These are phyloP conservation scores for Nomada fabriciana DNA, from an alignment of 2,888 invertebrate species.

Conservation along the genomic window DNA sequence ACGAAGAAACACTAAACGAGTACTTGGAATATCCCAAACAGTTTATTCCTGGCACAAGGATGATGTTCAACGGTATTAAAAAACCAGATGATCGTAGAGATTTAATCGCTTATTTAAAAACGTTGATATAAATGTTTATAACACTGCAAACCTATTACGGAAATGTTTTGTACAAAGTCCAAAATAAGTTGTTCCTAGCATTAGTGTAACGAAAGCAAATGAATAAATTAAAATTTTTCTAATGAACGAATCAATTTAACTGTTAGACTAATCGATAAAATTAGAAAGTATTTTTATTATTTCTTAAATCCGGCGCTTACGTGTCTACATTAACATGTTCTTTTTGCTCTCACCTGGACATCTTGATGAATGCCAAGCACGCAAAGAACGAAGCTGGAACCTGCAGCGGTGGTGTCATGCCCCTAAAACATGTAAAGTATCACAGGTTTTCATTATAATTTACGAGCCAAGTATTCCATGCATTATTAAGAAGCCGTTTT, in stretches of 20 bases:
- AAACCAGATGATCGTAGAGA: constrained; percentile 88
- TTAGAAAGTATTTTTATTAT: not conserved
- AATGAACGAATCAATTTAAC: constrained; percentile 1
- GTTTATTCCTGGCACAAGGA: constrained; percentile 91
- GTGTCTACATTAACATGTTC: no score
- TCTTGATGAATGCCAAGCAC: constrained; percentile 91
- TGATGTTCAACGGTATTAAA: constrained; percentile 90
- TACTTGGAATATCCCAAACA: constrained; percentile 91
- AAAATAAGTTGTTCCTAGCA: not conserved
- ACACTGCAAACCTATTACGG: not conserved
- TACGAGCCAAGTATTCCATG: no score
- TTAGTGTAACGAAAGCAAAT: not conserved
- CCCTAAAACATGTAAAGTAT: constrained; percentile 85
- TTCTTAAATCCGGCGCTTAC: not conserved
- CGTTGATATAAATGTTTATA: constrained; percentile 65
- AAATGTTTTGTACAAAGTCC: constrained; percentile 20
- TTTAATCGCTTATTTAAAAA: constrained; percentile 88
- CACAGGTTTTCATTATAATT: not conserved
- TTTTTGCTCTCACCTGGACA: constrained; percentile 86
- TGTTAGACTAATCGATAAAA: not conserved
- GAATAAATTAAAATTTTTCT: not conserved
- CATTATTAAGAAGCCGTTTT: no score
- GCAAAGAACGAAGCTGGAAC: constrained; percentile 92
- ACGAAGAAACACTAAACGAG: constrained; percentile 87
- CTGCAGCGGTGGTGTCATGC: constrained; percentile 93